These are phyloP conservation scores for Onthophagus sagittarius DNA, from an alignment of 2,888 invertebrate genomes.

Conservation along the genomic window DNA sequence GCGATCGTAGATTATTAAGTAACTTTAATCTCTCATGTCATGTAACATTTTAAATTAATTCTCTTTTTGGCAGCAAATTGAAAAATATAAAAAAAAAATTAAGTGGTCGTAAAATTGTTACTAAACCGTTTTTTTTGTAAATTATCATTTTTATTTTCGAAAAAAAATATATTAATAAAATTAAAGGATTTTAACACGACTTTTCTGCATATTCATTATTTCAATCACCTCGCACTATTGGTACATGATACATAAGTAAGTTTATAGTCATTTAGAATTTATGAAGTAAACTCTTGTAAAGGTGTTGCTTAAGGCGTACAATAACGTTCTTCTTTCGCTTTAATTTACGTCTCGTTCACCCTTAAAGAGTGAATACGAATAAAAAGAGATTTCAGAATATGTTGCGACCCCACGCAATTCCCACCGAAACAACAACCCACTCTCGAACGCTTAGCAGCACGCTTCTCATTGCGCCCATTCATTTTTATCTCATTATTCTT, in stretches of 20 bases:
- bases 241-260: too few relatives aligned
- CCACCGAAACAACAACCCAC: slow-evolving; percentile 3
- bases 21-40: neutral
- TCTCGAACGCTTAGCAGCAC: neutral
- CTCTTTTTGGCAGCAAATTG: neutral
- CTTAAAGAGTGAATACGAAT: neutral
- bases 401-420: slow-evolving; percentile 2
- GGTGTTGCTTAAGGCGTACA: too few relatives aligned
- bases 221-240: neutral
- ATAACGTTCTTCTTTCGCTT: neutral
- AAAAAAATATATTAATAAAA: neutral
- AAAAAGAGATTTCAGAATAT: neutral
- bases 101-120: neutral
- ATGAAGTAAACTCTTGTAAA: too few relatives aligned
- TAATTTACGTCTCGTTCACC: neutral
- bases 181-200: neutral
- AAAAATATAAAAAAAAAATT: neutral
- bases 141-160: neutral
- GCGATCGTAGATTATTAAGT: too few relatives aligned
- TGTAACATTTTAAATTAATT: neutral
- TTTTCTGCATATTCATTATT: neutral
- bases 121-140: neutral
- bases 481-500: slow-evolving; percentile 4
- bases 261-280: too few relatives aligned
- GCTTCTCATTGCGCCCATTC: neutral